These are phyloP conservation scores for Cygnus atratus DNA, from an alignment of 2,113 vertebrate species.

Conservation along the genomic window DNA sequence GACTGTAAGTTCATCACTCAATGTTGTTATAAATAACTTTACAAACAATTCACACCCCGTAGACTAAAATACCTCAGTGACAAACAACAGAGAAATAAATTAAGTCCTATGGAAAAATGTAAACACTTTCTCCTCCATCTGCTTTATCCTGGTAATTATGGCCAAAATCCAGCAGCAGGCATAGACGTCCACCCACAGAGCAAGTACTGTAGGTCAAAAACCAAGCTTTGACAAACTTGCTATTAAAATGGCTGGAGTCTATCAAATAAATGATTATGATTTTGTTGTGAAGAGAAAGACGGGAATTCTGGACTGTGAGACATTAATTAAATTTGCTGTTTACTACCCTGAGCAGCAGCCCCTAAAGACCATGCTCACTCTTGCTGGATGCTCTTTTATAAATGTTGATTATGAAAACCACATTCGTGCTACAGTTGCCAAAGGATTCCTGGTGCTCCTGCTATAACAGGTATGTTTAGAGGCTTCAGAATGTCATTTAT, in stretches of 20 bases:
- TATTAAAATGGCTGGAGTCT: not conserved
- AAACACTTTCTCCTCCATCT: conserved; percentile 10
- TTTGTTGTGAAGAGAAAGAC: not conserved
- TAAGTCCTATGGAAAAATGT: not conserved
- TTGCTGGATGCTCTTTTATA: not conserved
- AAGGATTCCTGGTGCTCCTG: not conserved
- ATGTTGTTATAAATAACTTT: conserved; percentile 13
- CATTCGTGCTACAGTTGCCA: not conserved
- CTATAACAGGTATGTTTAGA: not conserved
- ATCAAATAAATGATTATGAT: not conserved
- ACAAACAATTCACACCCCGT: not conserved
- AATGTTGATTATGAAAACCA: not conserved
- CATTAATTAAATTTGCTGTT: not conserved
- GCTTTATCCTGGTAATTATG: conserved; percentile 1
- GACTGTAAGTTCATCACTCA: not conserved
- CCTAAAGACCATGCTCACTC: fast-evolving
- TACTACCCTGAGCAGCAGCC: not conserved
- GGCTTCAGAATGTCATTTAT: not conserved
- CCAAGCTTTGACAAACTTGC: not conserved
- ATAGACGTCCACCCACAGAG: not conserved
- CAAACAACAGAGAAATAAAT: not conserved
- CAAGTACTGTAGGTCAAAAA: not conserved
- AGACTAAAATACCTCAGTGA: conserved; percentile 17
- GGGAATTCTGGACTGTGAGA: not conserved
- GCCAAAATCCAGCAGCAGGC: not conserved